Evolutionary conservation across 2,888 invertebrate genomes (phyloP).

Genomic region (Zhuqinia jingwanae): DNA sequence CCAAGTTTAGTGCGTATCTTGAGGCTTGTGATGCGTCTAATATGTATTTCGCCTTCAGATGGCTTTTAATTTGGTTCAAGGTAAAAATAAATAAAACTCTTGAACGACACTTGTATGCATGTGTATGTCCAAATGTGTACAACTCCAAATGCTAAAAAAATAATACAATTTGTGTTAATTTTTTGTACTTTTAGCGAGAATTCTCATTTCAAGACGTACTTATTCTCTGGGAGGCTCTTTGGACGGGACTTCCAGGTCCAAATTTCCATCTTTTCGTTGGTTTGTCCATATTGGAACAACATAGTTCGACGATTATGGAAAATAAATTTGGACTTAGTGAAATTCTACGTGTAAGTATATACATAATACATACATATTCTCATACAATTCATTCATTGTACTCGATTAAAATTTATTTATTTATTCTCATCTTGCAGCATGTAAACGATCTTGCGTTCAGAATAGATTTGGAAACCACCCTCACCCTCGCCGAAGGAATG

Average conservation of each 20-base stretch:
- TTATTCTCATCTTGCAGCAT: conserved; percentile 85
- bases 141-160: not conserved
- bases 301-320: conserved; percentile 93
- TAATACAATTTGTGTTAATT: not conserved
- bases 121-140: not conserved
- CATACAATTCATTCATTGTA: too few relatives aligned
- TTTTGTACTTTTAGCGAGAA: conserved; percentile 86
- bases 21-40: conserved; percentile 94
- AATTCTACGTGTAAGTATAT: conserved; percentile 89
- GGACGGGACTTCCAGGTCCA: conserved; percentile 96
- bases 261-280: conserved; percentile 98
- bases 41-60: conserved; percentile 99
- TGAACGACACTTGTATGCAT: not conserved
- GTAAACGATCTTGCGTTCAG: conserved; percentile 96
- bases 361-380: not conserved
- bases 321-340: conserved; percentile 97
- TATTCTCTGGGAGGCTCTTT: conserved; percentile 95
- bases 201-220: conserved; percentile 92
- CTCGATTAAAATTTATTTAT: too few relatives aligned
- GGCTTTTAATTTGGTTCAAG: conserved; percentile 96
- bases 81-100: conserved; percentile 51
- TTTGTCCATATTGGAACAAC: conserved; percentile 94
- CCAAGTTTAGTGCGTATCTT: conserved; percentile 92
- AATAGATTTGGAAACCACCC: conserved; percentile 90
- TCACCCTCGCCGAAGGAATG: conserved; percentile 95